Percentiles rank a stretch among this genome's conserved stretches.
These are phyloP conservation scores for Aramus guarauna DNA, from an alignment of 2,113 vertebrate genomes.

Conservation along the genomic window DNA sequence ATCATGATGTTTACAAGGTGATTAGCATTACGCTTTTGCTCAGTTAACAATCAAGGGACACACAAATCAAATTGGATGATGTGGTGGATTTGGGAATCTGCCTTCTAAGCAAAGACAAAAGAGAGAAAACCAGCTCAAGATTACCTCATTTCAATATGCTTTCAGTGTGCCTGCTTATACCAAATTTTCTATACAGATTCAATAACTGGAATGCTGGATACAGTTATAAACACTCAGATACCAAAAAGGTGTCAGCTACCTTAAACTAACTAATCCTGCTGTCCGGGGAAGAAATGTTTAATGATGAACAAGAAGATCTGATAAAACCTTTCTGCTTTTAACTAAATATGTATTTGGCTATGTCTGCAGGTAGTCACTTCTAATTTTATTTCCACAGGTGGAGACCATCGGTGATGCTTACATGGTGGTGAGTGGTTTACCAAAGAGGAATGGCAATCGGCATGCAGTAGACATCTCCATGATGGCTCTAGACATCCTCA, in stretches of 20 bases:
- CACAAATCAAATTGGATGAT: not conserved
- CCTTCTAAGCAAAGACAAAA: not conserved
- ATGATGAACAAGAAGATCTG: not conserved
- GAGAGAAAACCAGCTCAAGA: not conserved
- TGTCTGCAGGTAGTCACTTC: not conserved
- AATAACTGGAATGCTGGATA: not conserved
- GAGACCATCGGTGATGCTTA: constrained; percentile 98
- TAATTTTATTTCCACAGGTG: constrained; percentile 76
- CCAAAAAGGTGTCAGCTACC: not conserved
- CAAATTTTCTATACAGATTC: not conserved
- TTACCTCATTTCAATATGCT: not conserved
- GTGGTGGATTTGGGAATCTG: not conserved
- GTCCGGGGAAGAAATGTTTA: not conserved
- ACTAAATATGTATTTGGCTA: not conserved
- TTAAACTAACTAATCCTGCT: not conserved
- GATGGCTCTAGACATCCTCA: constrained; percentile 96
- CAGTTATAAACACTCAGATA: not conserved
- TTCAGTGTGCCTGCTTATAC: not conserved
- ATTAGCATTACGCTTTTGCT: not conserved
- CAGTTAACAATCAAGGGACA: not conserved
- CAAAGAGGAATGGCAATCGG: constrained; percentile 89
- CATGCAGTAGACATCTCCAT: constrained; percentile 93
- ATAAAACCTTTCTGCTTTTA: not conserved
- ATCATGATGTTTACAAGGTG: constrained; percentile 98
- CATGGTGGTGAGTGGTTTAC: constrained; percentile 96